Percentiles rank a stretch among this genome's conserved stretches.
Evolutionary conservation across 2,888 invertebrate genomes (phyloP).

Genomic region (Lymantria monacha): DNA sequence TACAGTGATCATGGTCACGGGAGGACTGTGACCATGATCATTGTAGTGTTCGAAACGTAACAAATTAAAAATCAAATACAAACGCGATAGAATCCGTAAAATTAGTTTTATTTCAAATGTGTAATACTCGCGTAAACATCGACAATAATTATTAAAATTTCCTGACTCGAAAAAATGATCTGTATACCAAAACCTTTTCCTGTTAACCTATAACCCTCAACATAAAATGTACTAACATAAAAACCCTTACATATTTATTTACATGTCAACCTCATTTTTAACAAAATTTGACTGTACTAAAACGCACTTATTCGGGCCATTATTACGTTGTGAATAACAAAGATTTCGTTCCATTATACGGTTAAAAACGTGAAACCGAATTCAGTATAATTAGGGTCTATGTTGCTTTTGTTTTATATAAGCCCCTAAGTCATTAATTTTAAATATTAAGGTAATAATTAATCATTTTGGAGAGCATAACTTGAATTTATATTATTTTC

Average conservation of each 20-base stretch:
- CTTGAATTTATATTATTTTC: no score
- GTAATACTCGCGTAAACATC: no score
- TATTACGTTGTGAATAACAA: constrained; percentile 13
- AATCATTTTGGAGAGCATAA: no score
- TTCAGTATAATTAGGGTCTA: constrained; percentile 16
- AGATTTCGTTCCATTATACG: constrained; percentile 13
- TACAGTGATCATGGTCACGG: no score
- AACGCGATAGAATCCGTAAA: no score
- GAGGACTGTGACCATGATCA: no score
- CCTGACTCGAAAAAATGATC: not conserved
- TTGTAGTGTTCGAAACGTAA: no score
- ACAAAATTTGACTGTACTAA: constrained; percentile 6
- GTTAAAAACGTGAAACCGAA: constrained; percentile 17
- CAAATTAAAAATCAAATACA: no score
- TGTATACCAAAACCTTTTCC: constrained; percentile 1
- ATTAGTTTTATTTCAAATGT: no score
- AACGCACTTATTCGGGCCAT: constrained; percentile 6
- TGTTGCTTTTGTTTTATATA: constrained; percentile 12
- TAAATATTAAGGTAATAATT: not conserved
- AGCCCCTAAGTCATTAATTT: constrained; percentile 12
- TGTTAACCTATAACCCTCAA: not conserved
- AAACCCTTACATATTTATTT: not conserved
- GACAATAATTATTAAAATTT: not conserved
- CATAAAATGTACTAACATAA: constrained; percentile 3
- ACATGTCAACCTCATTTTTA: constrained; percentile 1